Base-by-base conservation (phyloP, 2,888 invertebrate species). In the Drosophila algonquin region DNA sequence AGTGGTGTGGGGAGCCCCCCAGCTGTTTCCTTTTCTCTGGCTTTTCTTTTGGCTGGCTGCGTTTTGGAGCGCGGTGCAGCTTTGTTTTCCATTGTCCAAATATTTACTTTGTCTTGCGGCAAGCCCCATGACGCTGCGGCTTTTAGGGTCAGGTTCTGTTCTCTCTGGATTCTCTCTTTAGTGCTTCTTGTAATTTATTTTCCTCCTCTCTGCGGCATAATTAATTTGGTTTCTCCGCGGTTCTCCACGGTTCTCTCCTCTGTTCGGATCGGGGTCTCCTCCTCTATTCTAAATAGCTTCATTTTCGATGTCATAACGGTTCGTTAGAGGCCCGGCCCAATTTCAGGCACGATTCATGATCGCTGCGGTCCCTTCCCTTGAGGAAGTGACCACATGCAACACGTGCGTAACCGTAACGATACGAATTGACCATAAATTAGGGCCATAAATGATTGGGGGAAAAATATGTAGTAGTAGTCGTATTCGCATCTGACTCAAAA, bases 31-130 rank as follows among this genome's bases (percentile, higher is more conserved):
- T 21, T 46, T 67, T 44, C 40, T n/a, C 14, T 60, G 53, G 62
- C 27, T 55, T 63, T 67, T 54, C 50, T 67, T 72, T 67, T 71
- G 57, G 52, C 51, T 73, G 21, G 30, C 35, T 12, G 30, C 51
- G 63, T 47, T 69, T 48, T 76, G 74, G 76, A 62, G 61, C 77
- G 70, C 65, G 67, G 73, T 40, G n/a, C 40, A 76, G 77, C 73
- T 75, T 83, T 81, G 79, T 81, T 51, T 65, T 76, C 75, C 81
- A 83, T 80, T 86, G 86, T 86, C 83, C 86, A 86, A 83, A 83
- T 83, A 83, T 86, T 85, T 85, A 52, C 71, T 72, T 76, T 77
- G 64, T 73, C 73, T 73, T 71, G 59, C 40, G 40, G 40, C 12
- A 12, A 12, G 35, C 83, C 74, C 81, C 82, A 85, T 83, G 83